A percentile compares a stretch with the other conserved stretches of the same genome.
These are phyloP conservation scores for Microcaecilia unicolor DNA, from an alignment of 2,797 vertebrate genomes.

Conservation along the genomic window DNA sequence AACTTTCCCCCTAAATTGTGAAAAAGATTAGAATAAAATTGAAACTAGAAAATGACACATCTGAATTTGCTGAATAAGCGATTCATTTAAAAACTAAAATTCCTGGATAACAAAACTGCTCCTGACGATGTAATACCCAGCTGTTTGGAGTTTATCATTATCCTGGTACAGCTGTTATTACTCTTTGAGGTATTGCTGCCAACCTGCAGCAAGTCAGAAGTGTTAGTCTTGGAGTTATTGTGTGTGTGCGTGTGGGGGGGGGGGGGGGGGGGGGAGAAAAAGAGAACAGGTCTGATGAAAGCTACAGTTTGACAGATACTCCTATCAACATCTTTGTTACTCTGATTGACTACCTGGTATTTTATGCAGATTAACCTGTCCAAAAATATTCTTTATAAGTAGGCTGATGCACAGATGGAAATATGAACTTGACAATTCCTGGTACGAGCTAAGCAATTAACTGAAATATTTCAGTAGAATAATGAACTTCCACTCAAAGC, in stretches of 20 bases:
- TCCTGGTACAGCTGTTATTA: slow-evolving; percentile 39
- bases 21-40: no score
- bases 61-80: no score
- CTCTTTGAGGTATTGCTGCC: slow-evolving; percentile 28
- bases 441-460: slow-evolving; percentile 46
- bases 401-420: slow-evolving; percentile 46
- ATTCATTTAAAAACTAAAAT: not conserved
- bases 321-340: slow-evolving; percentile 43
- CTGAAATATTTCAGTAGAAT: slow-evolving; percentile 44
- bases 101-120: not conserved
- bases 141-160: slow-evolving; percentile 30
- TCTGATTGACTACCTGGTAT: slow-evolving; percentile 46
- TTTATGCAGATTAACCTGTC: slow-evolving; percentile 59
- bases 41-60: no score
- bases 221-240: slow-evolving; percentile 17
- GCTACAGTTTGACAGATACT: slow-evolving; percentile 38
- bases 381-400: slow-evolving; percentile 42
- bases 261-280: slow-evolving; percentile 38
- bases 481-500: slow-evolving; percentile 47
- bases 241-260: no score
- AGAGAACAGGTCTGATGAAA: slow-evolving; percentile 29
- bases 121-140: slow-evolving; percentile 29
- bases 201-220: slow-evolving; percentile 23
- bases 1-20: no score
- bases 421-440: slow-evolving; percentile 40